Evolutionary conservation across 2,797 vertebrate species (phyloP).

Genomic region (Borostomias antarcticus): DNA sequence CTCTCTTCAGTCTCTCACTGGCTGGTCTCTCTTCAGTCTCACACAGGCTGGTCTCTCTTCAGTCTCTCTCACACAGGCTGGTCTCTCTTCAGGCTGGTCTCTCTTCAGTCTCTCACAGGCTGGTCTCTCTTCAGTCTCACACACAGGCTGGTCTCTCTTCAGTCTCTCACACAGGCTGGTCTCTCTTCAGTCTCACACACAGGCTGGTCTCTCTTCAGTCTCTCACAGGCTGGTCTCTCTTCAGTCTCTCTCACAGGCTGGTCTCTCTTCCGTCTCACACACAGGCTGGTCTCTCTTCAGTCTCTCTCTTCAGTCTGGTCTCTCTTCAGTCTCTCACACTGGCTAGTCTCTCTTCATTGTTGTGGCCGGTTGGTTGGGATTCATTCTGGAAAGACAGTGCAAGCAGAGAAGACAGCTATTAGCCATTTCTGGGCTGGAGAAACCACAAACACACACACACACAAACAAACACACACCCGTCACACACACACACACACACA

Average conservation of each 20-base stretch:
- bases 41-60: too few species aligned
- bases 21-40: too few species aligned
- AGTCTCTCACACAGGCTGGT: too few species aligned
- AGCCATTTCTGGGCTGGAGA: too few species aligned
- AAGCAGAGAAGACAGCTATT: too few species aligned
- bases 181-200: too few species aligned
- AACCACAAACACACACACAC: background rate
- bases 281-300: background rate
- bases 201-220: background rate
- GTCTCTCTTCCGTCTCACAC: too few species aligned
- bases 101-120: background rate
- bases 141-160: too few species aligned
- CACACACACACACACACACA: background rate
- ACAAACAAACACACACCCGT: background rate
- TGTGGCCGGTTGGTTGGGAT: background rate
- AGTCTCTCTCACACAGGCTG: too few species aligned
- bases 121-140: background rate
- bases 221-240: too few species aligned
- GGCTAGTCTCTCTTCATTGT: background rate
- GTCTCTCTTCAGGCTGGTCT: too few species aligned
- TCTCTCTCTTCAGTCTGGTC: background rate
- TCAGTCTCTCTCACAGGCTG: background rate
- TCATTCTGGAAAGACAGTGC: background rate
- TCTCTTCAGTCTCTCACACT: background rate
- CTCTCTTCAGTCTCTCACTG: too few species aligned